Base-by-base conservation (phyloP, 23 tunicate species). In the Styela clava region DNA sequence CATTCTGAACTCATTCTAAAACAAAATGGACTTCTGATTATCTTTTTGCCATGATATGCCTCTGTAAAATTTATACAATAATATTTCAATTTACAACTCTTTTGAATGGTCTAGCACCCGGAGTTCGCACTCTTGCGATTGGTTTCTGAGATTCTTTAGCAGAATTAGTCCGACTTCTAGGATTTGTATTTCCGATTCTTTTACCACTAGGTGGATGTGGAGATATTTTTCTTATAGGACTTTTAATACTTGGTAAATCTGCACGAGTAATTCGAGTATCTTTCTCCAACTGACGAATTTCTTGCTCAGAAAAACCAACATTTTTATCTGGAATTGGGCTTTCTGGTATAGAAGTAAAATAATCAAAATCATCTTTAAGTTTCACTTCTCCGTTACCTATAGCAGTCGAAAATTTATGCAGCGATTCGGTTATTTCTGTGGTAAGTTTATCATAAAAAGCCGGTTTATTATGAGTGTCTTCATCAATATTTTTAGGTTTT, bases 21-120 rank as follows among this genome's bases (percentile, higher is more conserved):
- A n/a, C n/a, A n/a, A n/a, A n/a, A n/a, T n/a, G n/a, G n/a, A n/a
- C n/a, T n/a, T n/a, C n/a, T n/a, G n/a, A n/a, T n/a, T n/a, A n/a
- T n/a, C n/a, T n/a, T n/a, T n/a, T n/a, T n/a, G n/a, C n/a, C n/a
- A n/a, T n/a, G n/a, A n/a, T n/a, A n/a, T n/a, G n/a, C n/a, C n/a
- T n/a, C n/a, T n/a, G n/a, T n/a, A n/a, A n/a, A n/a, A n/a, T n/a
- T n/a, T n/a, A n/a, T n/a, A n/a, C n/a, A n/a, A n/a, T n/a, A n/a
- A n/a, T n/a, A n/a, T n/a, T n/a, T n/a, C n/a, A n/a, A 24, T 65
- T 65, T 27, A 65, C 23, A 26, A 71, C 77, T 5, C 77, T 33
- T 34, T 34, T 31, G 34, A 71, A 71, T 22, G 77, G 77, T 32
- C 77, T 71, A 32, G 77, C 77, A 33, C 77, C 77, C 27, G 77